Evolutionary conservation across 1,140 invertebrate species (phyloP).

Genomic region (Psix sp.): DNA sequence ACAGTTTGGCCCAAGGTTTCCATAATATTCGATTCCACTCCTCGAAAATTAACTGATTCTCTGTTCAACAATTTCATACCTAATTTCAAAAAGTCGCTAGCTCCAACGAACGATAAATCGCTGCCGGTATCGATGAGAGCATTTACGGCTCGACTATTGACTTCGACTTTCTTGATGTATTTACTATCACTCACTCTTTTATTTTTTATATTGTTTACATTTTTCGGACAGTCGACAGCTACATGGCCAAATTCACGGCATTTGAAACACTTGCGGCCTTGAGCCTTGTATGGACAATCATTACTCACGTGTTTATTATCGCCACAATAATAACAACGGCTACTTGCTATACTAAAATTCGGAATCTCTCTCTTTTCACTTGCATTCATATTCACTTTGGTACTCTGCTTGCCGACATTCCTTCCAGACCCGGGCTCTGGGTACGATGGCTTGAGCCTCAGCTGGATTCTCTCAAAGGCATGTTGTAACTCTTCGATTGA

Average conservation of each 20-base stretch:
- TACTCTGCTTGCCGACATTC: slow-evolving; percentile 11
- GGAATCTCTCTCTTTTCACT: too few relatives aligned
- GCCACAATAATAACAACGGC: slow-evolving; percentile 8
- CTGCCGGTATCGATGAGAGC: slow-evolving; percentile 14
- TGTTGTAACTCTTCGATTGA: slow-evolving; percentile 1
- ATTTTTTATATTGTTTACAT: not conserved
- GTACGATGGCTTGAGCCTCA: not conserved
- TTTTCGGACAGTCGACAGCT: not conserved
- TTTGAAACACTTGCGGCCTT: slow-evolving; percentile 8
- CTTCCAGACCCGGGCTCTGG: slow-evolving; percentile 3
- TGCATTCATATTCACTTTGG: too few relatives aligned
- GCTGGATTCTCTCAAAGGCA: slow-evolving; percentile 22
- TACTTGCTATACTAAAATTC: too few relatives aligned
- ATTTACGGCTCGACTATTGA: not conserved
- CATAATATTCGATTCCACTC: slow-evolving; percentile 4
- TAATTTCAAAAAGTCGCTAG: not conserved
- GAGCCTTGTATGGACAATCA: slow-evolving; percentile 2
- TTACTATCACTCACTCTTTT: not conserved
- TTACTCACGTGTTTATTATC: not conserved
- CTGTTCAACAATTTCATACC: not conserved
- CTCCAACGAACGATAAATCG: slow-evolving; percentile 1
- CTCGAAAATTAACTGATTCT: not conserved
- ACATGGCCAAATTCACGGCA: slow-evolving; percentile 4
- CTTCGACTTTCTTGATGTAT: not conserved
- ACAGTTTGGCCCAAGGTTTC: slow-evolving; percentile 1